These are phyloP conservation scores for Noturus placidus DNA, from an alignment of 2,113 vertebrate genomes.

Conservation along the genomic window DNA sequence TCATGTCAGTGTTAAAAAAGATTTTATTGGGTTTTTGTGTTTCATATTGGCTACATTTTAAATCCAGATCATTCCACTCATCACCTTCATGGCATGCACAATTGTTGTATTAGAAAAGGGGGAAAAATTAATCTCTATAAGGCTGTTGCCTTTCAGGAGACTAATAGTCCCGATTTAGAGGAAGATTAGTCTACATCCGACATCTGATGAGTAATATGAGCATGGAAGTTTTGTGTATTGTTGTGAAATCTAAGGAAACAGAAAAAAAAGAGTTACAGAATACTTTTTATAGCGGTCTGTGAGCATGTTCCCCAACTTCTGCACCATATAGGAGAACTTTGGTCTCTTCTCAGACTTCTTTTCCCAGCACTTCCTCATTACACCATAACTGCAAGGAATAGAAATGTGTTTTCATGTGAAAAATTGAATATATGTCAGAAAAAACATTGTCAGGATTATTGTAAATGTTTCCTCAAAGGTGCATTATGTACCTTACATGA, in stretches of 20 bases:
- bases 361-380: slow-evolving; percentile 97
- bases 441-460: neutral
- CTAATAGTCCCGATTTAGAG: neutral
- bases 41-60: neutral
- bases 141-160: neutral
- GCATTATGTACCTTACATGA: neutral
- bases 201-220: slow-evolving; percentile 7
- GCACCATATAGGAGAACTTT: slow-evolving; percentile 87
- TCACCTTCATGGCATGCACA: neutral
- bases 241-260: slow-evolving; percentile 20
- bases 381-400: slow-evolving; percentile 78
- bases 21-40: neutral
- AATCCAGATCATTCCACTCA: neutral
- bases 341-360: slow-evolving; percentile 94
- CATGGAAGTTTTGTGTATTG: neutral
- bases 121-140: neutral
- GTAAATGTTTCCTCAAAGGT: neutral
- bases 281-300: slow-evolving; percentile 94
- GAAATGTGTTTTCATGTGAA: neutral
- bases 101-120: neutral
- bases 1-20: neutral
- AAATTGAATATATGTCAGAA: neutral
- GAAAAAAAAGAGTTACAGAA: slow-evolving; percentile 31
- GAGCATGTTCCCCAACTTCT: slow-evolving; percentile 86
- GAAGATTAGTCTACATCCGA: neutral